These are phyloP conservation scores for Malurus leucopterus DNA, from an alignment of 2,797 vertebrate genomes.

Conservation along the genomic window DNA sequence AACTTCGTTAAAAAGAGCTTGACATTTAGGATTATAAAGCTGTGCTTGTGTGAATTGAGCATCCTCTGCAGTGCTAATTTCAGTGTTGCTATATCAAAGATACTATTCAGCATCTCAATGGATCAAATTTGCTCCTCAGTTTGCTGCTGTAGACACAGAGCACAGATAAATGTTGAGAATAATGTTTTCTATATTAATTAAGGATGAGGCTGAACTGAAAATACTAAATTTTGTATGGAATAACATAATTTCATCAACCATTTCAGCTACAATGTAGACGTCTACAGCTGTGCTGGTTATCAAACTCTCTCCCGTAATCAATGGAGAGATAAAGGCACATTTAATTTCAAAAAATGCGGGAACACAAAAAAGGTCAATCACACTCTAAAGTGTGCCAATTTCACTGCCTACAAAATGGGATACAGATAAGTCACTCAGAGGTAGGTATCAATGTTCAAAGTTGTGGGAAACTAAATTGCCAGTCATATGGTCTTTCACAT, in stretches of 20 bases:
- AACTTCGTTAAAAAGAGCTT: background rate
- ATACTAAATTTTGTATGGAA: background rate
- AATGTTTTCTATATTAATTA: background rate
- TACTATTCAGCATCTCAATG: background rate
- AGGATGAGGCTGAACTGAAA: background rate
- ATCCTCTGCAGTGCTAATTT: background rate
- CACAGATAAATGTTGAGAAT: background rate
- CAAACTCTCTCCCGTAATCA: background rate
- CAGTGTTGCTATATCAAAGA: background rate
- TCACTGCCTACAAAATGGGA: background rate
- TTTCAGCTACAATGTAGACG: background rate
- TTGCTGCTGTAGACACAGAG: background rate
- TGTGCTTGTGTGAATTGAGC: background rate
- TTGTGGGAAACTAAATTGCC: background rate
- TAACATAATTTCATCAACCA: background rate
- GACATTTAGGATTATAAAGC: background rate
- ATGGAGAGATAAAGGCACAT: fast-evolving
- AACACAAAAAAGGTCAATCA: background rate
- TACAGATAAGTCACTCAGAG: background rate
- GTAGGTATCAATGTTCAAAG: background rate
- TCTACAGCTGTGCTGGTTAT: background rate
- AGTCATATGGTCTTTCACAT: background rate
- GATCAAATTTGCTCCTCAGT: background rate
- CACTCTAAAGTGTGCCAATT: background rate
- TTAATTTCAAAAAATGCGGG: background rate